Conservation (phyloP, 2,888 invertebrate genomes). For the Tupiocoris notatus region DNA sequence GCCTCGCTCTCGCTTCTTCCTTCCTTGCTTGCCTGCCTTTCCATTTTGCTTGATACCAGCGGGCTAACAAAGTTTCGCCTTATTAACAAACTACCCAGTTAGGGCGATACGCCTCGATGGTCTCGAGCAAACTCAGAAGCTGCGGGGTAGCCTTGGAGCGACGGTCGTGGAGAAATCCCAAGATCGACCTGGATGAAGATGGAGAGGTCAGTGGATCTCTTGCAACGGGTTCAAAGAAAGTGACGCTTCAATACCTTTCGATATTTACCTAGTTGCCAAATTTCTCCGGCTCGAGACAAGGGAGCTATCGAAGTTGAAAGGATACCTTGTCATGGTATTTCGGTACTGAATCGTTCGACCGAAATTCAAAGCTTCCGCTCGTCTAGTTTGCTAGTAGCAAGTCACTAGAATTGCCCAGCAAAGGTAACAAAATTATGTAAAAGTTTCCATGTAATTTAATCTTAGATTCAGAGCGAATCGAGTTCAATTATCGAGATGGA, state of each 20-base stretch:
- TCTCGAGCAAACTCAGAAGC: background rate
- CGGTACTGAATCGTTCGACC: too few species aligned
- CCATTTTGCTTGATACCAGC: background rate
- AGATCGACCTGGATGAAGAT: background rate
- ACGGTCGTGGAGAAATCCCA: background rate
- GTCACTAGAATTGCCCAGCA: too few species aligned
- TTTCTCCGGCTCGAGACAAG: background rate
- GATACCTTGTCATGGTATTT: too few species aligned
- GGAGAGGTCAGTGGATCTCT: background rate
- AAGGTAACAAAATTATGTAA: too few species aligned
- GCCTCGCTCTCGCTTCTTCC: background rate
- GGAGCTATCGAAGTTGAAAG: background rate
- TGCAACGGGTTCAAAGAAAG: background rate
- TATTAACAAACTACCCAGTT: background rate
- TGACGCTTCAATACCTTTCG: background rate
- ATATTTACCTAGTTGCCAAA: background rate
- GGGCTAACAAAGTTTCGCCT: background rate
- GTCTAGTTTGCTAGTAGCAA: too few species aligned
- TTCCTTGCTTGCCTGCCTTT: background rate
- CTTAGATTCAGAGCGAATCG: too few species aligned
- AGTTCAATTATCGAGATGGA: too few species aligned
- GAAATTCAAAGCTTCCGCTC: too few species aligned
- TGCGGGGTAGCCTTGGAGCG: background rate
- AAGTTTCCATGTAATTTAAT: too few species aligned
- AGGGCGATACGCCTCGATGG: background rate